phyloP scores from a whole-genome alignment of 2,888 invertebrate species.

The Mythimna pallens region DNA sequence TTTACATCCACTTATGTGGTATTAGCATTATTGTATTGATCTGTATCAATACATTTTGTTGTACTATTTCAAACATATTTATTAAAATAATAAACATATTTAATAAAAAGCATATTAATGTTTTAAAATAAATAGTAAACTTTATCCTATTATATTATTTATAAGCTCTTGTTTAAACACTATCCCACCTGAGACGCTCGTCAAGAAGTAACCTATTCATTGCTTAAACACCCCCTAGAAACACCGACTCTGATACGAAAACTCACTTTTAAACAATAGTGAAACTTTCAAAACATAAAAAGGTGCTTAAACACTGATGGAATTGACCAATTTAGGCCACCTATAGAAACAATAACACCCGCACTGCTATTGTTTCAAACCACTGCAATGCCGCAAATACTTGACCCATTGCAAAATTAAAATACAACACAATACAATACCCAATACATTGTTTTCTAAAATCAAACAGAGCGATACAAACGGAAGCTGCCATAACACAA shows the following conservation, averaged over 20 bases:
- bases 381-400: conserved; percentile 37
- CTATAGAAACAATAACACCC: conserved; percentile 10
- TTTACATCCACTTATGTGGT: too few species aligned
- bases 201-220: not conserved
- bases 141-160: too few species aligned
- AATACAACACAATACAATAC: conserved; percentile 41
- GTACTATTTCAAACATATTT: too few species aligned
- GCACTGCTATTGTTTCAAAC: conserved; percentile 34
- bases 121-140: too few species aligned
- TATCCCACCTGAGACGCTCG: not conserved
- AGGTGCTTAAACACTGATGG: not conserved
- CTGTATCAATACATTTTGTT: too few species aligned
- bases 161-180: too few species aligned
- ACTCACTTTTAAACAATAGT: not conserved
- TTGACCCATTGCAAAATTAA: conserved; percentile 45
- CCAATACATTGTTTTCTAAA: conserved; percentile 46
- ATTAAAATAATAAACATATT: too few species aligned
- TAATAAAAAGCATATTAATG: too few species aligned
- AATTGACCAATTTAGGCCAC: conserved; percentile 13
- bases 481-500: conserved; percentile 19
- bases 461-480: conserved; percentile 37
- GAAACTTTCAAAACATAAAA: not conserved
- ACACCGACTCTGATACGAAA: not conserved
- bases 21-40: too few species aligned
- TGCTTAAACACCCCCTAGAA: not conserved